Base-by-base conservation (phyloP, 2,797 vertebrate species). In the Buphagus erythrorhynchus region DNA sequence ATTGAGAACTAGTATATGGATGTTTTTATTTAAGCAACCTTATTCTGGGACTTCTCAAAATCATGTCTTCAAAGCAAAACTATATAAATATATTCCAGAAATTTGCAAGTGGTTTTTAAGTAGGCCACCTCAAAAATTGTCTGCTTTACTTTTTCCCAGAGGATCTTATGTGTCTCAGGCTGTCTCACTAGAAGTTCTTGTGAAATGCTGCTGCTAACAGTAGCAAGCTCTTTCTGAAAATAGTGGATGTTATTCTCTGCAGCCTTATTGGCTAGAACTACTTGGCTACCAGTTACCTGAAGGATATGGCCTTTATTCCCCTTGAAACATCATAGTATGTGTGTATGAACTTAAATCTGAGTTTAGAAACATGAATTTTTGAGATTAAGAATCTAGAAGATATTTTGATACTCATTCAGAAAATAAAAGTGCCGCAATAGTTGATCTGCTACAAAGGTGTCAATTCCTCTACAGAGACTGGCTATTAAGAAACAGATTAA, bases 71-170 rank as follows among this genome's bases (percentile, higher is more conserved):
- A 57, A 76, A 90, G 43, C 11, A 5, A 82, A 76, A 42, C 29
- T 66, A 10, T 33, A 24, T 46, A 35, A 59, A 16, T 51, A 10
- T 58, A 18, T 24, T 76, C 38, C 29, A 88, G 61, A 93, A 90
- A 75, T 92, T 45, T 74, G 55, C 36, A 82, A 74, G 69, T 6
- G 7, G 5, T 61, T 94, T 94, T 83, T 57, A 88, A 84, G 51
- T 61, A 93, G 85, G 33, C 78, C 8, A 10, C 38, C 46, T 82
- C 65, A 88, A 75, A 95, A 82, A 54, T 69, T 31, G 21, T 62
- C 71, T 68, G 75, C 54, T 88, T 86, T 92, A n/a, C 51, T 67
- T 91, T 90, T 89, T 91, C 66, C 59, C 67, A 43, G 68, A 90
- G 66, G 54, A 81, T 40, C 20, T 62, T 65, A 16, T 7, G 17